Base-by-base conservation (phyloP, 2,888 invertebrate species). In the Ypsolopha sequella region DNA sequence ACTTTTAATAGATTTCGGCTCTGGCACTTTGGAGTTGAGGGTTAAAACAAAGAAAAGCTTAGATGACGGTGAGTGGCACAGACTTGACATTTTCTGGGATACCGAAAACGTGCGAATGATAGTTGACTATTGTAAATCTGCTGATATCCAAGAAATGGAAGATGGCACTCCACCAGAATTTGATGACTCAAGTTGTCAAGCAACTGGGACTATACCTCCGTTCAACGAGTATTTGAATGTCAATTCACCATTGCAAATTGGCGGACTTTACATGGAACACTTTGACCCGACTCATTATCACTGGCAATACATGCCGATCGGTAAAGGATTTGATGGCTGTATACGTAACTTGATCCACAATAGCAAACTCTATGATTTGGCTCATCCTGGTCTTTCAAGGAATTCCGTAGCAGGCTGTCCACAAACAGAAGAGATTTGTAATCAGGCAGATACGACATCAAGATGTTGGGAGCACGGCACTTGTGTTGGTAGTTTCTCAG, bases 41-140 rank as follows among this genome's bases (percentile, higher is more conserved):
- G 94, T 95, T 0, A 94, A 94, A 79, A 94, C 95, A 0, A 94
- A 95, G 66, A 92, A 93, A 70, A 92, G 93, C 0, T 84, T 98
- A 55, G 95, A 97, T 70, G 99, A 99, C 71, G 99, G 98, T 6
- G 95, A 96, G 75, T 99, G 99, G 99, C 99, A 99, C 80, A 90
- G 96, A 53, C 87, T 99, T 53, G 98, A 98, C 70, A 91, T 99
- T 59, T 97, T 97, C 73, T 98, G 97, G 95, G 93, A 95, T 62
- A 95, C 96, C 4, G 97, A 98, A 90, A 93, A 91, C 65, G 95
- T 98, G 0, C 91, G 95, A 61, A 92, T 98, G 89, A 93, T 97
- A 6, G 95, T 98, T 9, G 98, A 98, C 76, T 95, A 91, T 63
- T 98, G 98, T 75, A 95, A 93, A 71, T 94, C 95, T 0, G 96